Conservation (phyloP, 2,888 invertebrate genomes). For the Scaptodrosophila latifasciaeformis region DNA sequence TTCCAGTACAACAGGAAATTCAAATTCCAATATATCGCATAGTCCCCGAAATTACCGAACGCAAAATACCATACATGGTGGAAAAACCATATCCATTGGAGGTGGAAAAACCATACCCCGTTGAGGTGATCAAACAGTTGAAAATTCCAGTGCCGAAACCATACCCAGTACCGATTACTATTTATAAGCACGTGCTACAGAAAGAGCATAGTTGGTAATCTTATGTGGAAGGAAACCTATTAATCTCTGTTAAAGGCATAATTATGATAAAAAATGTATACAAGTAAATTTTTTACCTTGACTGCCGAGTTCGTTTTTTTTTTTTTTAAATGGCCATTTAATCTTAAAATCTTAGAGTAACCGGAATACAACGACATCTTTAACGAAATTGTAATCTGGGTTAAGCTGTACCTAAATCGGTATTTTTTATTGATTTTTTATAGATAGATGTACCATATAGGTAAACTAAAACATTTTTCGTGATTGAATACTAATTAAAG, state of each 20-base stretch:
- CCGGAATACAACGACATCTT: no score
- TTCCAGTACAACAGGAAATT: conserved; percentile 82
- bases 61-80: conserved; percentile 84
- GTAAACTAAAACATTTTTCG: no score
- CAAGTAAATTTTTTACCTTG: no score
- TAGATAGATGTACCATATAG: no score
- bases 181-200: conserved; percentile 85
- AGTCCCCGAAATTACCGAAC: conserved; percentile 83
- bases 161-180: conserved; percentile 84
- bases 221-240: not conserved
- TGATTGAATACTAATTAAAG: no score
- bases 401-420: no score
- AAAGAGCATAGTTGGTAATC: conserved; percentile 68
- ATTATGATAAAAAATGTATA: conserved; percentile 4
- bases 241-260: conserved; percentile 12
- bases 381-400: no score
- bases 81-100: conserved; percentile 82
- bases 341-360: no score
- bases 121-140: conserved; percentile 84
- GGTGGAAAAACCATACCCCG: conserved; percentile 84
- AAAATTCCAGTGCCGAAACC: conserved; percentile 83
- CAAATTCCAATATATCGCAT: conserved; percentile 84
- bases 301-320: no score
- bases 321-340: no score
- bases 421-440: no score